A percentile compares a stretch with the other conserved stretches of the same genome.
Evolutionary conservation across 1,140 invertebrate genomes (phyloP).

Genomic region (Maniola jurtina): DNA sequence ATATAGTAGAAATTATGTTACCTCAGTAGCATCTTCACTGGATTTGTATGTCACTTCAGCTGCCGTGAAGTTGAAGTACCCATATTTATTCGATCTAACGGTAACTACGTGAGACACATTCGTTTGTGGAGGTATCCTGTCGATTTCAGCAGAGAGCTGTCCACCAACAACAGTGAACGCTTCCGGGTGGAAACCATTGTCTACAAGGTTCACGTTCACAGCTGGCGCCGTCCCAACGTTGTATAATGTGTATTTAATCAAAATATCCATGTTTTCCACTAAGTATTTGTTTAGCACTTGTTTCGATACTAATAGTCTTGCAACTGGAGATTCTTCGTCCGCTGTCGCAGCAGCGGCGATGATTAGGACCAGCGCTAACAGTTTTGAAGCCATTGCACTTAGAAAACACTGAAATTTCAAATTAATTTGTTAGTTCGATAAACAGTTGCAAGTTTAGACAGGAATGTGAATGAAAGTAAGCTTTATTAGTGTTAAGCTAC

Average conservation of each 20-base stretch:
- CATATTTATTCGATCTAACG: conserved; percentile 92
- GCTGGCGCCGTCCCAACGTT: conserved; percentile 93
- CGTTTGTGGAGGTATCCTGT: conserved; percentile 93
- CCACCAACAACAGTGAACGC: conserved; percentile 93
- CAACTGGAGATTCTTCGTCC: conserved; percentile 84
- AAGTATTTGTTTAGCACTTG: conserved; percentile 98
- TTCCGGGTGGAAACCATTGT: conserved; percentile 93
- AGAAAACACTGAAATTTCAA: conserved; percentile 46
- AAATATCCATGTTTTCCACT: conserved; percentile 98
- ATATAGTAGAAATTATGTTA: conserved; percentile 46
- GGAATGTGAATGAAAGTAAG: conserved; percentile 38
- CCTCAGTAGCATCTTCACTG: conserved; percentile 87
- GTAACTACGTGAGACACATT: conserved; percentile 97
- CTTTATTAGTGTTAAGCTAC: conserved; percentile 14
- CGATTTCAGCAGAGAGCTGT: conserved; percentile 89
- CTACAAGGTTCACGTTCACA: conserved; percentile 91
- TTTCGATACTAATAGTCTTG: conserved; percentile 89
- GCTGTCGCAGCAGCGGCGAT: conserved; percentile 68
- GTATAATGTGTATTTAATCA: conserved; percentile 94
- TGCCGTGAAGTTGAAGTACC: conserved; percentile 98
- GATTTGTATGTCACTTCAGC: conserved; percentile 94
- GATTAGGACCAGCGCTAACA: conserved; percentile 61
- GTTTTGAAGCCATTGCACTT: conserved; percentile 68
- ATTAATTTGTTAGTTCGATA: conserved; percentile 7
- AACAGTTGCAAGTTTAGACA: conserved; percentile 1